phyloP scores from a whole-genome alignment of 2,888 invertebrate species.

The Chymomyza caudatula region DNA sequence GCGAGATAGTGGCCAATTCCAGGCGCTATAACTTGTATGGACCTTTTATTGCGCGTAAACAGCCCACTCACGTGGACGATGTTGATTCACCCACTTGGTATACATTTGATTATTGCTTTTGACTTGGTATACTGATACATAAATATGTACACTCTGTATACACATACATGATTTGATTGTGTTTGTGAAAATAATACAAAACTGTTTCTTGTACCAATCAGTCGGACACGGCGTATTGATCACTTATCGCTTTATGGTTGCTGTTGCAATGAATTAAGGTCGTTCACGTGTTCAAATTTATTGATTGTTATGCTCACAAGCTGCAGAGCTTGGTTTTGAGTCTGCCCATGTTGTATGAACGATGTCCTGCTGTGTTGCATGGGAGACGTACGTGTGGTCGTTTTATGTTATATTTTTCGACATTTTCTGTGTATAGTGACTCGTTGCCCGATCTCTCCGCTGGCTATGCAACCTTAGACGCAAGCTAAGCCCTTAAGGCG shows the following conservation, averaged over 20 bases:
- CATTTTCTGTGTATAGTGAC: conserved; percentile 56
- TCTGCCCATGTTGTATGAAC: not conserved
- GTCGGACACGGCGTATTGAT: conserved; percentile 61
- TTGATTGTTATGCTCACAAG: conserved; percentile 76
- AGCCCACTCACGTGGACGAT: conserved; percentile 44
- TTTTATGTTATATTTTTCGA: conserved; percentile 71
- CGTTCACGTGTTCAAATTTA: conserved; percentile 79
- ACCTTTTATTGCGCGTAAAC: conserved; percentile 21
- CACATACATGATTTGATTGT: no score
- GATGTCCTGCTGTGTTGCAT: conserved; percentile 77
- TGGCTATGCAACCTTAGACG: conserved; percentile 60
- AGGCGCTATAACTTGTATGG: conserved; percentile 54
- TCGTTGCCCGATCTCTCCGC: not conserved
- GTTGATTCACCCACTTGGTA: conserved; percentile 47
- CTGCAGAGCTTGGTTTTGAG: conserved; percentile 51
- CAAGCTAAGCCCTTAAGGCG: not conserved
- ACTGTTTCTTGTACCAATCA: conserved; percentile 42
- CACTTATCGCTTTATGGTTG: conserved; percentile 53
- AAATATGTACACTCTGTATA: no score
- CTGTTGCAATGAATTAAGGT: conserved; percentile 39
- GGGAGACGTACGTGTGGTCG: conserved; percentile 78
- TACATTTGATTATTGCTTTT: conserved; percentile 61
- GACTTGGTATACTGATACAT: conserved; percentile 13
- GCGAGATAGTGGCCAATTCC: conserved; percentile 58
- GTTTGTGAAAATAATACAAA: not conserved